Percentiles rank a stretch among this genome's conserved stretches.
Evolutionary conservation across 2,113 vertebrate species (phyloP).

Genomic region (Hystrix cristata): DNA sequence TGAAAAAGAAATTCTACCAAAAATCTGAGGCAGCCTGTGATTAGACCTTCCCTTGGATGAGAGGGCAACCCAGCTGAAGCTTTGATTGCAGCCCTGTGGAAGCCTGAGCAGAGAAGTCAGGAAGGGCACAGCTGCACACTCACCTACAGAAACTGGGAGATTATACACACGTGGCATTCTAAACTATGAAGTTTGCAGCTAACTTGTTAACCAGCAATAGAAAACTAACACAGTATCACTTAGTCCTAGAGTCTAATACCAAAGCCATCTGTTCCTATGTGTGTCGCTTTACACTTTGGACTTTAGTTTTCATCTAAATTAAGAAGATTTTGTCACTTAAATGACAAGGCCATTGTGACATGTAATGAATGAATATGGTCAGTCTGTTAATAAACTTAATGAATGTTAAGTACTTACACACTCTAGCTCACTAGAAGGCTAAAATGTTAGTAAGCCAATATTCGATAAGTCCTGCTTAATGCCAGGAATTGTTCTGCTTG

Average conservation of each 20-base stretch:
- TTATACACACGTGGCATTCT: neutral
- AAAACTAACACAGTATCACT: neutral
- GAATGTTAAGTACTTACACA: neutral
- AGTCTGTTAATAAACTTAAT: neutral
- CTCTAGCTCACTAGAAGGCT: neutral
- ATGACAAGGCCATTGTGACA: neutral
- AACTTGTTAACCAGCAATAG: neutral
- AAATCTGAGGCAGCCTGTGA: neutral
- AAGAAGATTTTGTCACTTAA: constrained; percentile 23
- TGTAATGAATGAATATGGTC: neutral
- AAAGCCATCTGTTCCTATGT: neutral
- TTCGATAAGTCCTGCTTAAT: neutral
- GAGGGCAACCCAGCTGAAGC: neutral
- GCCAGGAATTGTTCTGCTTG: neutral
- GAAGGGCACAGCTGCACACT: neutral
- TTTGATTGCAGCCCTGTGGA: neutral
- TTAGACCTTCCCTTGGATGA: neutral
- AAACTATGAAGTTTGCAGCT: neutral
- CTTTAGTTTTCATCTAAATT: constrained; percentile 14
- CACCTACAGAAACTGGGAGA: neutral
- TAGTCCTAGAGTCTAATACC: neutral
- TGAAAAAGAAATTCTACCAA: neutral
- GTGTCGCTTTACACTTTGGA: neutral
- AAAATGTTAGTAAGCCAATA: constrained; percentile 19
- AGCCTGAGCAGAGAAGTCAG: neutral